phyloP scores from a whole-genome alignment of 2,888 invertebrate genomes.

The Tetranychus truncatus region DNA sequence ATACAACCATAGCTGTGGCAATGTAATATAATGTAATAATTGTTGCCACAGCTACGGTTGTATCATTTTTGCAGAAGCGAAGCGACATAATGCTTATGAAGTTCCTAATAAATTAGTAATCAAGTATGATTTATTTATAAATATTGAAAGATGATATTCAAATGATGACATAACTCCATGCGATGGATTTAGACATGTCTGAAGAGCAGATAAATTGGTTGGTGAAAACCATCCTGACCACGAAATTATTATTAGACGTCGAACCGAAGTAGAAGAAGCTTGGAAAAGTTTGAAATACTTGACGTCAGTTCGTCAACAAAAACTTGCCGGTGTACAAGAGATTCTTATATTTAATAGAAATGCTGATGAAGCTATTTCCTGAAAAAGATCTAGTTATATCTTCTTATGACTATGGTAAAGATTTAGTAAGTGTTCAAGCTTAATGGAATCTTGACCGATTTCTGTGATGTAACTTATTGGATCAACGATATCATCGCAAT shows the following conservation, averaged over 20 bases:
- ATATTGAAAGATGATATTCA: too few species aligned
- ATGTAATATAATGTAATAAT: too few species aligned
- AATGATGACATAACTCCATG: too few species aligned
- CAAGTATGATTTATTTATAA: too few species aligned
- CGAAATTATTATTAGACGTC: constrained; percentile 47
- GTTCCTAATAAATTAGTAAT: too few species aligned
- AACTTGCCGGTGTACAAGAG: constrained; percentile 93
- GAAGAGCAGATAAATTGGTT: constrained; percentile 63
- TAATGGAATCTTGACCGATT: constrained; percentile 75
- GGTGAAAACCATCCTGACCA: constrained; percentile 83
- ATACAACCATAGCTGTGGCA: too few species aligned
- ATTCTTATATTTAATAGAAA: constrained; percentile 90
- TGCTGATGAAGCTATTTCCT: constrained; percentile 95
- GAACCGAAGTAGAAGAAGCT: constrained; percentile 78
- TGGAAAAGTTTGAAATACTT: constrained; percentile 88
- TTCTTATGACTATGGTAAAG: constrained; percentile 89
- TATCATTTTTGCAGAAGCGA: too few species aligned
- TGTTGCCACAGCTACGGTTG: too few species aligned
- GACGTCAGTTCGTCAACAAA: constrained; percentile 83
- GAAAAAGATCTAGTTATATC: constrained; percentile 92
- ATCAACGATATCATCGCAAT: constrained; percentile 91
- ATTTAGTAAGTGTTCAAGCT: constrained; percentile 79
- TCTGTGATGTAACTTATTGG: constrained; percentile 86
- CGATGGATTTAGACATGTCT: too few species aligned
- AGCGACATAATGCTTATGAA: too few species aligned